These are phyloP conservation scores for Euplagia quadripunctaria DNA, from an alignment of 2,888 invertebrate species.

Conservation along the genomic window DNA sequence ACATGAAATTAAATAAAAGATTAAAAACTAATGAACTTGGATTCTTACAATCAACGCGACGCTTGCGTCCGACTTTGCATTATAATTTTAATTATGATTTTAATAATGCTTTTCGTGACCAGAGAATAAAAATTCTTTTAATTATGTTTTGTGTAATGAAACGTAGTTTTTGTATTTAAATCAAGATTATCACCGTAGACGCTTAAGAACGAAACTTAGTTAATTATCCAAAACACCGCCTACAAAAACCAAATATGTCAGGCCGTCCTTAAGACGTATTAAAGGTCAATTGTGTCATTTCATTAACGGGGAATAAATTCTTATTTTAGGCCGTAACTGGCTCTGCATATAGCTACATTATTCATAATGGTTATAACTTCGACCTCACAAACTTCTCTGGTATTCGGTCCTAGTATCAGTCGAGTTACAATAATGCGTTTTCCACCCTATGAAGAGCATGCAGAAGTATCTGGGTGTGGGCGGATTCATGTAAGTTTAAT, in stretches of 20 bases:
- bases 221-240: no score
- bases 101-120: background rate
- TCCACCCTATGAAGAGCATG: slow-evolving; percentile 6
- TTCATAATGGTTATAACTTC: background rate
- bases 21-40: background rate
- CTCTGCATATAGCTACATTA: background rate
- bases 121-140: background rate
- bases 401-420: background rate
- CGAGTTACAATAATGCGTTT: slow-evolving; percentile 9
- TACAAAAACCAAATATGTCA: no score
- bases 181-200: no score
- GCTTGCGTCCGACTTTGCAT: background rate
- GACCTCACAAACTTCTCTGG: background rate
- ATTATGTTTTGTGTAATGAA: no score
- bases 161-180: no score
- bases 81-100: background rate
- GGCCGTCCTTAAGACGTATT: no score
- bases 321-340: no score
- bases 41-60: background rate
- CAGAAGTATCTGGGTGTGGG: slow-evolving; percentile 12
- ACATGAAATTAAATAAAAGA: background rate
- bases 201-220: no score
- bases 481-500: slow-evolving; percentile 9
- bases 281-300: no score
- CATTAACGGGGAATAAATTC: no score